A percentile compares a stretch with the other conserved stretches of the same genome.
Conservation (phyloP, 2,113 vertebrate genomes). For the Corythornis vintsioides region DNA sequence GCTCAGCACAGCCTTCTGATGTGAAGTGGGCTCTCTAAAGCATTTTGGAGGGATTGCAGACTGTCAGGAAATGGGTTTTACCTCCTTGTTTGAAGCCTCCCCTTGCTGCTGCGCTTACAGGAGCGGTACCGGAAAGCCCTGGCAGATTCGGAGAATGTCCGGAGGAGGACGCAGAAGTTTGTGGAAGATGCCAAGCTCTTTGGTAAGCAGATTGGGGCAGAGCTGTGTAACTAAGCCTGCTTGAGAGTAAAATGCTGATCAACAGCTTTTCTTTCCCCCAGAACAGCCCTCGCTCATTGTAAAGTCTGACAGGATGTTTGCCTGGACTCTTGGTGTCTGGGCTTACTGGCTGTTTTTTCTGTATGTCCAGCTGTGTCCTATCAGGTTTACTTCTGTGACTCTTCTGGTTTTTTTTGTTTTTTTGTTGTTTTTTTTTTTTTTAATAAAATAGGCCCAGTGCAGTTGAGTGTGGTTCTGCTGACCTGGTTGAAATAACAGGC, state of each 20-base stretch:
- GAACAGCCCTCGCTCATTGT: neutral
- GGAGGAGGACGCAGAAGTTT: constrained; percentile 85
- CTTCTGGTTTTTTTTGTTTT: neutral
- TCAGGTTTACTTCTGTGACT: neutral
- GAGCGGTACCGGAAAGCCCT: constrained; percentile 80
- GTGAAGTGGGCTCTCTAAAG: neutral
- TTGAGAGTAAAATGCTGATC: neutral
- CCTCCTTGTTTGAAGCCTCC: neutral
- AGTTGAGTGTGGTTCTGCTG: neutral
- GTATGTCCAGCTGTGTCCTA: neutral
- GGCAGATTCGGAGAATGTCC: constrained; percentile 82
- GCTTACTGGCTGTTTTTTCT: neutral
- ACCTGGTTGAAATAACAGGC: neutral
- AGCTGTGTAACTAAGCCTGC: neutral
- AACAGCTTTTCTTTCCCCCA: neutral
- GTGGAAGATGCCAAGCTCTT: constrained; percentile 89
- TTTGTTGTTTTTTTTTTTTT: neutral
- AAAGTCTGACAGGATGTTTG: neutral
- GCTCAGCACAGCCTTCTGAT: neutral
- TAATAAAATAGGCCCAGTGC: neutral
- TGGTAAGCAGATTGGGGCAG: constrained; percentile 72
- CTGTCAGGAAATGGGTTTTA: neutral
- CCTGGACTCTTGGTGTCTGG: neutral
- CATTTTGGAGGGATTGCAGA: neutral
- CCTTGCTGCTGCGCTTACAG: constrained; percentile 60